Percentiles rank a stretch among this genome's conserved stretches.
These are phyloP conservation scores for Lepidocolaptes lacrymiger DNA, from an alignment of 2,797 vertebrate species.

Conservation along the genomic window DNA sequence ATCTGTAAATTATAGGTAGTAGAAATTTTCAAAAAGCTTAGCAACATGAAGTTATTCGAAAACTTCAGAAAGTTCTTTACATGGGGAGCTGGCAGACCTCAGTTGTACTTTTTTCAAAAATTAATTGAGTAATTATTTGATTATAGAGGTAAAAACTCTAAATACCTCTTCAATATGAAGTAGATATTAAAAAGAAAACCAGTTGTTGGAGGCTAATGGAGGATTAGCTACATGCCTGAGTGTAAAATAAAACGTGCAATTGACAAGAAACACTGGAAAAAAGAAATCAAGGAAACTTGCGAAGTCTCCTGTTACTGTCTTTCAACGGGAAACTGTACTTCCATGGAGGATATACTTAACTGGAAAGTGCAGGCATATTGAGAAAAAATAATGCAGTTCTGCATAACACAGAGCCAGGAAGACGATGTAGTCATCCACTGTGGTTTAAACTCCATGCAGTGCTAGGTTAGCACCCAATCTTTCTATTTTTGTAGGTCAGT, in stretches of 20 bases:
- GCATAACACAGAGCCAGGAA: not conserved
- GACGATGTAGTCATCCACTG: fast-evolving
- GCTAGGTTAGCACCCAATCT: not conserved
- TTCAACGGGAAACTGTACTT: not conserved
- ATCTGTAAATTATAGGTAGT: not conserved
- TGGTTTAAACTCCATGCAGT: not conserved
- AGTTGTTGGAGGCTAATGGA: not conserved
- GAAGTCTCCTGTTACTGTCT: not conserved
- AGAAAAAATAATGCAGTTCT: not conserved
- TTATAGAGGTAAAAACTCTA: not conserved
- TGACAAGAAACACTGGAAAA: not conserved
- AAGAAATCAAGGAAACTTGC: not conserved
- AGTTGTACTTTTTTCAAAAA: not conserved
- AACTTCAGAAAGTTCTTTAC: not conserved
- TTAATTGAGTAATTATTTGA: not conserved
- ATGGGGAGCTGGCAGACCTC: not conserved
- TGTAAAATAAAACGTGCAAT: not conserved
- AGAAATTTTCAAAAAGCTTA: not conserved
- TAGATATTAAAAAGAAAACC: not conserved
- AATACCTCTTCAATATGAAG: not conserved
- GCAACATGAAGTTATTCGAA: not conserved
- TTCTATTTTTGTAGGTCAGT: not conserved
- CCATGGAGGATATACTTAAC: not conserved
- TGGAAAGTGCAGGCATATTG: not conserved
- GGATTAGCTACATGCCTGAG: not conserved